phyloP scores from a whole-genome alignment of 2,888 invertebrate species.

The Eudemis profundana region DNA sequence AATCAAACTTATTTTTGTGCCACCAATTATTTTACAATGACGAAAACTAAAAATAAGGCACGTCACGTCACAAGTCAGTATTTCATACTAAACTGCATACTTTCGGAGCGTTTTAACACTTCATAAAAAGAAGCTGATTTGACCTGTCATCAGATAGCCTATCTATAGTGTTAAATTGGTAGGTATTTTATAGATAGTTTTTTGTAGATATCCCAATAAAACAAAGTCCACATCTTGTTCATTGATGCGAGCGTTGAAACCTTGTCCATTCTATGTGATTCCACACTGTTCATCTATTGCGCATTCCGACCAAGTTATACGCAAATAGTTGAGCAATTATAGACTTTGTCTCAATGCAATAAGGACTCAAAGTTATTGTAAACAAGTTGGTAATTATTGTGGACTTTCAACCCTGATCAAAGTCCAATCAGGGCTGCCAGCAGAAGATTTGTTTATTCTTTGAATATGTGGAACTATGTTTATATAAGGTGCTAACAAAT shows the following conservation, averaged over 20 bases:
- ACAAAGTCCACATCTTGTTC: constrained; percentile 30
- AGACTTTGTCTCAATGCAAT: neutral
- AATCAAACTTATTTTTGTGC: no score
- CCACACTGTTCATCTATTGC: constrained; percentile 13
- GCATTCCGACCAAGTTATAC: neutral
- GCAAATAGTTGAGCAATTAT: neutral
- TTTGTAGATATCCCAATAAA: constrained; percentile 14
- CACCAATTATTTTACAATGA: no score
- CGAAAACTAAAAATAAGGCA: no score
- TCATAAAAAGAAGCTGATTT: no score
- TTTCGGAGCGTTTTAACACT: no score
- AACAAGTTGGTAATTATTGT: neutral
- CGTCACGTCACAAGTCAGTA: no score
- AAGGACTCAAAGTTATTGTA: neutral
- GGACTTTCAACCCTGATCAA: constrained; percentile 49
- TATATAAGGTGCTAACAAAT: no score
- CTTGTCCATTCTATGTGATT: constrained; percentile 25
- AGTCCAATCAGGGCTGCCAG: constrained; percentile 55
- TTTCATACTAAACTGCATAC: no score
- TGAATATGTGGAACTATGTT: no score
- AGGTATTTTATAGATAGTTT: neutral
- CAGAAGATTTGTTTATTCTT: no score
- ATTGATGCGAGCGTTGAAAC: constrained; percentile 27
- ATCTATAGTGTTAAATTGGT: no score
- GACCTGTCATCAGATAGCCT: no score